Evolutionary conservation across 2,113 vertebrate genomes (phyloP), one percentile per base, ranked within the genome.

Genomic region (Hyperoodon ampullatus): DNA sequence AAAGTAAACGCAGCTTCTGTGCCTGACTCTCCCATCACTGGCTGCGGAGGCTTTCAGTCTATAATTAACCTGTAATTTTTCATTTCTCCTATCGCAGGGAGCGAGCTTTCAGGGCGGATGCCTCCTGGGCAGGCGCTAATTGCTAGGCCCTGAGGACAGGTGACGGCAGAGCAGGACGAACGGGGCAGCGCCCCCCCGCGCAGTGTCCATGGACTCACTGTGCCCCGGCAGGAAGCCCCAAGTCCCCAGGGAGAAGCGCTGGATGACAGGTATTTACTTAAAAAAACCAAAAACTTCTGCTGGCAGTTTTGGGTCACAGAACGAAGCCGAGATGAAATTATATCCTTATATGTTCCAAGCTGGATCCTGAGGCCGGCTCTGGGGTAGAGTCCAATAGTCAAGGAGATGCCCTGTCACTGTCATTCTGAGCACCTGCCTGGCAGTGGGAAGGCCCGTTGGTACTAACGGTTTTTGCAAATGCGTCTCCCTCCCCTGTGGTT

Each of bases 401-500:
- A 61, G n/a, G 61, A 39, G 18, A 2, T 2, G 21, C 39, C 50
- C 50, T 15, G 35, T 6, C 26, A 0, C 9, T 0, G 9, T 60
- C 2, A 1, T 11, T 30, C 44, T 0, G 16, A 44, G 42, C 1
- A 3, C 5, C 23, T 14, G 6, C 2, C 1, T 0, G n/a, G 63
- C 47, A 24, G 33, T 0, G 6, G 19, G 35, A 24, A 1, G 1
- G 7, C 6, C 58, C 26, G 24, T 10, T 11, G 30, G 83, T 2
- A 4, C 12, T 2, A 53, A 18, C 0, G 1, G 42, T 7, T 14
- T 78, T 35, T 16, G n/a, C 33, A 12, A 7, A 18, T 1, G 16
- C 2, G 30, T 26, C 24, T 61, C 26, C 6, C 6, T 2, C 26
- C 26, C 3, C 53, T 0, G 24, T 7, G 70, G n/a, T 19, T 24